Evolutionary conservation across 2,113 vertebrate genomes (phyloP), one percentile per base, ranked within the genome.

Genomic region (Donacobius atricapilla): DNA sequence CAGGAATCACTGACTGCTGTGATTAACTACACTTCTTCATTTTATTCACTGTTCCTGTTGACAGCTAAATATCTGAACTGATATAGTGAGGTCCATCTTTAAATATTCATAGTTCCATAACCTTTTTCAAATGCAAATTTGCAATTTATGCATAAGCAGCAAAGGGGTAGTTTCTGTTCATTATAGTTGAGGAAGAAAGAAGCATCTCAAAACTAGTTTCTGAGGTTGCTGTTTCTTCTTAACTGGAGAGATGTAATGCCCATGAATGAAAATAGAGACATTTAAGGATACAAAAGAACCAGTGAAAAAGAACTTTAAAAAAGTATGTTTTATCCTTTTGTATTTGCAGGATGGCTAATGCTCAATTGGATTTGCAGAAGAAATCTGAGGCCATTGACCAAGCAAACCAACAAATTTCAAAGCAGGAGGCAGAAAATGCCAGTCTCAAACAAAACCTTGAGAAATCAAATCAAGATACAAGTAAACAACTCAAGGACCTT

Each of bases 321-420:
- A 73, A n/a, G 10, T 30, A 9, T 25, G 11, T 42, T 90, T 92
- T 51, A 92, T 95, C 7, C 69, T 27, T 78, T 63, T 89, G 15
- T 87, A 28, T 85, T 83, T 92, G 13, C 96, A 99, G 99, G 69
- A 51, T 98, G 84, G 93, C 97, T 85, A 97, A 58, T 85, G 95
- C 98, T 83, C 98, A 98, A 39, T 94, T 98, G 93, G 98, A 99
- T 85, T 93, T 99, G 35, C 98, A 98, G 97, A 99, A 98, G 96
- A 99, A 99, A 96, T 97, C 96, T 23, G 97, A 98, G 58, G 90
- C 96, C 25, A 94, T 99, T 85, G 97, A 97, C 91, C 98, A 98
- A 82, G 90, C 77, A 6, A 98, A 98, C 73, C 97, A 98, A 93
- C 97, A 98, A 89, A 97, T 99, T 92, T 96, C 97, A 63, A 97